Conservation (phyloP, 2,113 vertebrate genomes). For the Numenius arquata region DNA sequence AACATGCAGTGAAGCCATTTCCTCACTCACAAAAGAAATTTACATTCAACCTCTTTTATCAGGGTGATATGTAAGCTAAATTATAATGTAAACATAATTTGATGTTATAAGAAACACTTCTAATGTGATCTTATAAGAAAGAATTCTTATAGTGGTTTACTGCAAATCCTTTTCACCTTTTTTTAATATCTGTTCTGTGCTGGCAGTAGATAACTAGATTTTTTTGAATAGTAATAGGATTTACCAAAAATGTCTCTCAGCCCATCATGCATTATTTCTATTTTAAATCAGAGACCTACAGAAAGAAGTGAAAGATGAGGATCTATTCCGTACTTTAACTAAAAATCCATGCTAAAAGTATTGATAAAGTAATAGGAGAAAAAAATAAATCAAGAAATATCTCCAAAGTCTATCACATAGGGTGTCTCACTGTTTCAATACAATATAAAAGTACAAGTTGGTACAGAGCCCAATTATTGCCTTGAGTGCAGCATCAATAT, state of each 20-base stretch:
- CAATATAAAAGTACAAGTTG: neutral
- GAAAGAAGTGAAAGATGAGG: neutral
- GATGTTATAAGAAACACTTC: neutral
- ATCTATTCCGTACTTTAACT: neutral
- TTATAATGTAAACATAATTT: neutral
- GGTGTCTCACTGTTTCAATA: neutral
- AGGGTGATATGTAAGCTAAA: neutral
- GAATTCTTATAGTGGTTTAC: neutral
- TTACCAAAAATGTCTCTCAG: neutral
- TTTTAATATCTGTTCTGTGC: neutral
- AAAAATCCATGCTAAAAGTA: neutral
- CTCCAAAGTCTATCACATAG: neutral
- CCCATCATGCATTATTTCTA: neutral
- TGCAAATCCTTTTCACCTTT: neutral
- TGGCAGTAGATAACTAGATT: neutral
- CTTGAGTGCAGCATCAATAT: constrained; percentile 16
- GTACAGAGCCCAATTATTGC: constrained; percentile 25
- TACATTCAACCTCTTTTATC: neutral
- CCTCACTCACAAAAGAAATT: neutral
- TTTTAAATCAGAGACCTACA: neutral
- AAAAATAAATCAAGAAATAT: constrained; percentile 2
- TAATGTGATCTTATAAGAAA: neutral
- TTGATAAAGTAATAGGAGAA: constrained; percentile 7
- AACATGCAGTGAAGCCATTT: neutral
- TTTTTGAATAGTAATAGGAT: neutral